phyloP scores from a whole-genome alignment of 2,888 invertebrate genomes.

The Caenorhabditis afra region DNA sequence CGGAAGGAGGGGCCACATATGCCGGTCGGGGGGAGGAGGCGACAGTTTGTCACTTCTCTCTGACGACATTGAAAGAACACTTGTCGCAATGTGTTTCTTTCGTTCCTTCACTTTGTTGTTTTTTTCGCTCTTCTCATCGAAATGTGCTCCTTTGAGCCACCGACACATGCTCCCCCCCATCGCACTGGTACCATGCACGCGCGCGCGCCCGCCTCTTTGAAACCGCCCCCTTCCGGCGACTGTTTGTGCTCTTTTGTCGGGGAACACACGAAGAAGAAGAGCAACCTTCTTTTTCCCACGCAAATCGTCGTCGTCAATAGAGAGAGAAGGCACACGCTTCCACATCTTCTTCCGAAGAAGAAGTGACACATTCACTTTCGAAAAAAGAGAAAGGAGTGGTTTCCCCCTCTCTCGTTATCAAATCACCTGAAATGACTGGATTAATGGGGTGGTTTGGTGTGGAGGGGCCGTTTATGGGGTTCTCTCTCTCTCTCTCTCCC shows the following conservation, averaged over 20 bases:
- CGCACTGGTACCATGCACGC: background rate
- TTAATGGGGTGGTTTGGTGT: conserved; percentile 38
- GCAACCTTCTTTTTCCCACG: too few relatives aligned
- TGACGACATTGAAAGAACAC: conserved; percentile 26
- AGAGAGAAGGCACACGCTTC: too few relatives aligned
- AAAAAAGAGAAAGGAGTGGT: background rate
- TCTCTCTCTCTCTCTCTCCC: too few relatives aligned
- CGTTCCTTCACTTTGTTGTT: conserved; percentile 27
- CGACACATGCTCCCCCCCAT: background rate
- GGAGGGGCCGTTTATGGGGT: too few relatives aligned
- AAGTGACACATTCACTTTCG: background rate
- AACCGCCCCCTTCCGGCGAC: too few relatives aligned
- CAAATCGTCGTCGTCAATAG: too few relatives aligned
- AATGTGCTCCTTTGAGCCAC: conserved; percentile 11
- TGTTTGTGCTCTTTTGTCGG: too few relatives aligned
- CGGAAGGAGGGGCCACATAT: background rate
- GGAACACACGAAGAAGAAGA: too few relatives aligned
- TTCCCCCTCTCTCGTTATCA: conserved; percentile 10
- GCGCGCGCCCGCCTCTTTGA: too few relatives aligned
- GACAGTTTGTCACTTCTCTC: conserved; percentile 42
- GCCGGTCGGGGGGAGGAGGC: too few relatives aligned
- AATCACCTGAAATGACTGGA: conserved; percentile 12
- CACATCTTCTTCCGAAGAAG: too few relatives aligned
- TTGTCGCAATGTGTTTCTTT: conserved; percentile 53
- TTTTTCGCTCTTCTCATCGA: background rate